Evolutionary conservation across 2,113 vertebrate genomes (phyloP).

Genomic region (Nothobranchius furzeri): DNA sequence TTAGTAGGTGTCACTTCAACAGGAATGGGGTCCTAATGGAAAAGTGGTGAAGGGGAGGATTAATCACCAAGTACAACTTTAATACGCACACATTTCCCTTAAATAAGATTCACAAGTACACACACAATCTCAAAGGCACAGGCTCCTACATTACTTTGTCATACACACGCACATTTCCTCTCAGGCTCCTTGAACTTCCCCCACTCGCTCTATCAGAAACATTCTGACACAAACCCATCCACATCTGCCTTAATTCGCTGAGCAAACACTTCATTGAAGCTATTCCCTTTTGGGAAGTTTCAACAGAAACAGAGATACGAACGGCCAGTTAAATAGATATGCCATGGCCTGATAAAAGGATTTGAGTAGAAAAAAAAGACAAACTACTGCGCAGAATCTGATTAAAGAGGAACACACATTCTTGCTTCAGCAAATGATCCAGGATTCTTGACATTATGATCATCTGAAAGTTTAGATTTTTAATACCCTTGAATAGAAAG

Average conservation of each 20-base stretch:
- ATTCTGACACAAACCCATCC: constrained; percentile 34
- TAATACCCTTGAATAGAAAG: too few species aligned
- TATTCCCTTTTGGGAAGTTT: constrained; percentile 62
- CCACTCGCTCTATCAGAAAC: constrained; percentile 19
- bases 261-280: constrained; percentile 68
- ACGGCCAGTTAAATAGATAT: constrained; percentile 68
- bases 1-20: constrained; percentile 74
- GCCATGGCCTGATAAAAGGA: constrained; percentile 59
- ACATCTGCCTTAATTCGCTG: constrained; percentile 68
- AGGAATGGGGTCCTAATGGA: constrained; percentile 82
- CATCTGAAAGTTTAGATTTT: too few species aligned
- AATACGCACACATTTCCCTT: constrained; percentile 30
- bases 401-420: constrained; percentile 40
- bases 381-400: constrained; percentile 35
- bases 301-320: constrained; percentile 59
- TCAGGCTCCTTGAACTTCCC: constrained; percentile 14
- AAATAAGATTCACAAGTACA: background rate
- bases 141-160: background rate
- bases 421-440: constrained; percentile 6
- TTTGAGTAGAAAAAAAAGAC: constrained; percentile 24
- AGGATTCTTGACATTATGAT: background rate
- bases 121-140: background rate
- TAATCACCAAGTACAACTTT: constrained; percentile 4
- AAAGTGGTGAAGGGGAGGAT: background rate
- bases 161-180: constrained; percentile 20